Base-by-base conservation (phyloP, 2,888 invertebrate species). In the Gonocerus acuteangulatus region DNA sequence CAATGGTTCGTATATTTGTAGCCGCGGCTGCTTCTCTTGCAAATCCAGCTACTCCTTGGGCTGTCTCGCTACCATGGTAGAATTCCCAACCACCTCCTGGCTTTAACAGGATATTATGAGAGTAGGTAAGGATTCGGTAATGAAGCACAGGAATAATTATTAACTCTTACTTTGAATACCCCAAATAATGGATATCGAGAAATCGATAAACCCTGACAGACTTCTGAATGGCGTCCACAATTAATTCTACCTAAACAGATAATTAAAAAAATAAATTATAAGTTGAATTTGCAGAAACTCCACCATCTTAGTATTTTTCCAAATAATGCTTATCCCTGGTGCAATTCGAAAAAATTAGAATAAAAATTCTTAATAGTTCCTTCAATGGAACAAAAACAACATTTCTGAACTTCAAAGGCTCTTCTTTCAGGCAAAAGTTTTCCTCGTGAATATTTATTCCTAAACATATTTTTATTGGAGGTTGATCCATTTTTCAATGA, bases 1-100 rank as follows among this genome's bases (percentile, higher is more conserved):
- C 82, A 13, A 86, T 72, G 1, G 83, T 80, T 68, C 83, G 81
- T 27, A 86, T 75, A 66, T 80, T 80, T 2, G 76, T 74, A 1
- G 81, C 77, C 69, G 75, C 74, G 7, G 77, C 72, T 68, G 82
- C 81, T 69, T 84, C 84, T 62, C 78, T 75, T 11, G 83, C 83
- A 74, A 87, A 87, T n/a, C 79, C 78, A 1, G 79, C 77, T 48
- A 82, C 72, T 68, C 81, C 79, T 66, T 79, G 76, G 1, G 82
- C 76, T 9, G 77, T 78, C 62, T 76, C 77, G 66, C 82, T 74
- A 69, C 86, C 86, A 71, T 85, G 83, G 72, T 83, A 80, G 13
- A 85, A 75, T 71, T 91, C 89, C 73, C 86, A 85, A 0, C 83
- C 86, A 2, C 89, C 89, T 19, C 84, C 84, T 1, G 76, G 74